Evolutionary conservation across 2,888 invertebrate genomes (phyloP), one percentile per base, ranked within the genome.

Genomic region (Crepidodera aurea): DNA sequence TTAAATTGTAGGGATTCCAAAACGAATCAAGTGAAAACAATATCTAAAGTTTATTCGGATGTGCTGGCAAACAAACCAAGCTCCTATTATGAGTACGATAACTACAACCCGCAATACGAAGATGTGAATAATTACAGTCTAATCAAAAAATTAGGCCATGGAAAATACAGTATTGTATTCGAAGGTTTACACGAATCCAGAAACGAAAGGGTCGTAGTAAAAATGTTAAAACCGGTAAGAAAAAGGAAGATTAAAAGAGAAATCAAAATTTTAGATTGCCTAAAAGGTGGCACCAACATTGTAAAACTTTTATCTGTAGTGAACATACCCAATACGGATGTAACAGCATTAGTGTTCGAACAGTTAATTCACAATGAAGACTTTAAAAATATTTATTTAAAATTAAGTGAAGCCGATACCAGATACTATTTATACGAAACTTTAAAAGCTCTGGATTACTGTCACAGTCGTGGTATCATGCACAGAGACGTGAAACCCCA

Each of bases 401-500:
- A 73, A 42, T 67, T 82, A 15, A 75, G 74, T n/a, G 80, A 81
- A 60, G 72, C 70, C 13, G 80, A 81, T 53, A 79, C 77, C 2
- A 66, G 65, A 32, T 83, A 75, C 72, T 83, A 83, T 68, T 71
- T 83, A 15, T 80, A 80, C 64, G 83, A 83, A 73, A 66, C 83
- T 34, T 68, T 83, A 55, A 82, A 81, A 72, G 82, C 81, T 1
- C 62, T 82, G 27, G 80, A 82, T 66, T 82, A 69, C 60, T 81
- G 81, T 58, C 82, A 82, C 64, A 79, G 80, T 51, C 75, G 75
- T 56, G 81, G 81, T 1, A 81, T 81, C 13, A 81, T 81, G 80
- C 81, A 81, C 57, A 71, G 81, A 19, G 81, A 81, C 65, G 78
- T 81, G 0, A 81, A 81, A 64, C 81, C 81, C 2, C 81, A 81